Evolutionary conservation across 2,113 vertebrate genomes (phyloP).

Genomic region (Microcebus jonahi): DNA sequence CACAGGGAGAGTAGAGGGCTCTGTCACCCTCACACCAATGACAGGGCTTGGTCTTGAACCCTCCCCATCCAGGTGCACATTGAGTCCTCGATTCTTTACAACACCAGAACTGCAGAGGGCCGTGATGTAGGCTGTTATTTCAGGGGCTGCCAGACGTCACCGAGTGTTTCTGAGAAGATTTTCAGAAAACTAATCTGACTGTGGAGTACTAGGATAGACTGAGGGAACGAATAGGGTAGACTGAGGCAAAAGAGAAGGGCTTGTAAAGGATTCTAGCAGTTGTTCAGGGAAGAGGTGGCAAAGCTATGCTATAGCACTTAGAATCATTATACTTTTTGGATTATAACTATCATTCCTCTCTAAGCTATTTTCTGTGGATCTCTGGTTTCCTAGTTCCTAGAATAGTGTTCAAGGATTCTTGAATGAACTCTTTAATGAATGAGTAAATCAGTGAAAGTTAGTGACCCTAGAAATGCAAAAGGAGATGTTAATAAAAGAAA

Average conservation of each 20-base stretch:
- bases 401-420: not conserved
- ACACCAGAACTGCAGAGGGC: too few relatives aligned
- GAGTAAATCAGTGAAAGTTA: not conserved
- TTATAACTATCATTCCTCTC: not conserved
- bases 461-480: not conserved
- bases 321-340: not conserved
- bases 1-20: not conserved
- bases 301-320: not conserved
- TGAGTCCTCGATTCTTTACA: not conserved
- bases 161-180: not conserved
- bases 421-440: not conserved
- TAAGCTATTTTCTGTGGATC: not conserved
- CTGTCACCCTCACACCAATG: rapidly evolving
- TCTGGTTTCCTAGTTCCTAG: not conserved
- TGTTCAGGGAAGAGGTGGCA: not conserved
- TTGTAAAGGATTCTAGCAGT: not conserved
- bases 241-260: not conserved
- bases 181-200: not conserved
- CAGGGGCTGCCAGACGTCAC: not conserved
- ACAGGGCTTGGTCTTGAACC: not conserved
- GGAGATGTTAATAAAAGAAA: not conserved
- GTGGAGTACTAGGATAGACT: not conserved
- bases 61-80: rapidly evolving
- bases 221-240: not conserved
- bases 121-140: not conserved